Conservation (phyloP, 1,140 invertebrate genomes). For the Halesus radiatus region DNA sequence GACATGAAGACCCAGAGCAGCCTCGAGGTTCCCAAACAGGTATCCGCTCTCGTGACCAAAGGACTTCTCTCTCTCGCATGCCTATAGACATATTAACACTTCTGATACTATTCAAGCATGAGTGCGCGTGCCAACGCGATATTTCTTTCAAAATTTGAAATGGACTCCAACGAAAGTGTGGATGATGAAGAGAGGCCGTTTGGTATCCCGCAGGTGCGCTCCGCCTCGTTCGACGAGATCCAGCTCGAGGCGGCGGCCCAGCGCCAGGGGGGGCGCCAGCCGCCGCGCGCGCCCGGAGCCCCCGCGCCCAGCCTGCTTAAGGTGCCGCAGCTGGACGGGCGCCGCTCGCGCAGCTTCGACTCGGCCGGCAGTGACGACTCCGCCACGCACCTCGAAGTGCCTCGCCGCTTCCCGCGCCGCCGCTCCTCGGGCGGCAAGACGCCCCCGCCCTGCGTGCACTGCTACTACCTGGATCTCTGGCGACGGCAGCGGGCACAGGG, state of each 20-base stretch:
- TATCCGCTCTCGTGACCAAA: conserved; percentile 61
- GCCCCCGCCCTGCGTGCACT: conserved; percentile 75
- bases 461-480: conserved; percentile 76
- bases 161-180: conserved; percentile 23
- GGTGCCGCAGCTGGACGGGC: conserved; percentile 76
- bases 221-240: conserved; percentile 90
- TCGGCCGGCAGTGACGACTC: conserved; percentile 78
- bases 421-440: conserved; percentile 75
- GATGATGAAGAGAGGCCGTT: conserved; percentile 46
- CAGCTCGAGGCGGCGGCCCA: conserved; percentile 84
- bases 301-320: conserved; percentile 69
- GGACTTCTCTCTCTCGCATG: conserved; percentile 41
- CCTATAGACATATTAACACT: conserved; percentile 26
- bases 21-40: conserved; percentile 89
- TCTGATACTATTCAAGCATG: conserved; percentile 26
- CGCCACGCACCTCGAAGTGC: conserved; percentile 77
- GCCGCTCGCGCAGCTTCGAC: conserved; percentile 83
- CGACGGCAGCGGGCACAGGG: conserved; percentile 69
- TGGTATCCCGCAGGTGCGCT: conserved; percentile 71
- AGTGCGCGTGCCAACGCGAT: conserved; percentile 34
- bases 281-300: conserved; percentile 64
- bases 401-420: conserved; percentile 74
- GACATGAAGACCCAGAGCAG: conserved; percentile 93
- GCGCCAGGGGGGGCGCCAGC: conserved; percentile 68
- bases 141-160: conserved; percentile 37